Percentiles rank a stretch among this genome's conserved stretches.
Conservation (phyloP, 2,888 invertebrate species). For the Ochropleura plecta region DNA sequence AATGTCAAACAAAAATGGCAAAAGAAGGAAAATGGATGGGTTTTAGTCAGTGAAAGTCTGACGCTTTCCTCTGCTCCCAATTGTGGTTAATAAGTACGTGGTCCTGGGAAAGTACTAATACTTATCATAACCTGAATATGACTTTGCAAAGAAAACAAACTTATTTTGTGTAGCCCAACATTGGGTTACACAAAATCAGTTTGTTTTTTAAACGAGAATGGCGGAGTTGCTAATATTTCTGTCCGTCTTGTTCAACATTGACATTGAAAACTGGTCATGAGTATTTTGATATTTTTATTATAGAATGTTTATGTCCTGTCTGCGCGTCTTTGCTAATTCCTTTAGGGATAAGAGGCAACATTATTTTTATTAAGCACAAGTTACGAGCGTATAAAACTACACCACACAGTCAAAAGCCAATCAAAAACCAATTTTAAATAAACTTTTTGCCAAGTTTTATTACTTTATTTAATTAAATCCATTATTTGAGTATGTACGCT, state of each 20-base stretch:
- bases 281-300: neutral
- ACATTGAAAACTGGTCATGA: neutral
- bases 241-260: neutral
- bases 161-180: no score
- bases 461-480: slow-evolving; percentile 33
- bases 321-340: neutral
- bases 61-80: no score
- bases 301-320: neutral
- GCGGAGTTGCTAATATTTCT: neutral
- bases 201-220: neutral
- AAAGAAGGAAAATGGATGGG: no score
- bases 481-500: slow-evolving; percentile 20
- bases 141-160: no score
- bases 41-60: no score
- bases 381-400: slow-evolving; percentile 25
- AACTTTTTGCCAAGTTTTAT: slow-evolving; percentile 30
- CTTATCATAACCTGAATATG: neutral
- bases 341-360: neutral
- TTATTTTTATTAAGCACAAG: slow-evolving; percentile 5
- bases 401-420: slow-evolving; percentile 16
- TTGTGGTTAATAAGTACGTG: neutral
- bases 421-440: slow-evolving; percentile 43
- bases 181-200: neutral
- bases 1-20: no score
- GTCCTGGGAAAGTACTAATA: neutral